Percentiles rank a stretch among this genome's conserved stretches.
These are phyloP conservation scores for Leptodirus hochenwartii DNA, from an alignment of 2,888 invertebrate species.

Conservation along the genomic window DNA sequence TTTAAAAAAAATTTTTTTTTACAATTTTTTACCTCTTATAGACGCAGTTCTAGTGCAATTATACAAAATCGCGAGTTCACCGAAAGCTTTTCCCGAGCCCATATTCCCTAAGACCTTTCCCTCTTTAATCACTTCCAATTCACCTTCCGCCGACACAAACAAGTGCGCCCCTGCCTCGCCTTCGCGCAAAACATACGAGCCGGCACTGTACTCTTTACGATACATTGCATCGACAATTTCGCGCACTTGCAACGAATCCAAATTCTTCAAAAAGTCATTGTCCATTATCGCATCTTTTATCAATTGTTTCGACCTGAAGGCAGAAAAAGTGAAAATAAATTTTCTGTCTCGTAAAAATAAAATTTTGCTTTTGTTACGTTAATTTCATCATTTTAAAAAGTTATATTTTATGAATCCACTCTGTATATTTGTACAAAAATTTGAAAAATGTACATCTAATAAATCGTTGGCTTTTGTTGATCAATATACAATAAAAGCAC, in stretches of 20 bases:
- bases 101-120: slow-evolving; percentile 41
- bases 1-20: too few species aligned
- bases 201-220: slow-evolving; percentile 31
- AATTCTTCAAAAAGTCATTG: slow-evolving; percentile 45
- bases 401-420: too few species aligned
- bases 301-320: slow-evolving; percentile 38
- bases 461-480: too few species aligned
- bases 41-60: slow-evolving; percentile 54
- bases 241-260: slow-evolving; percentile 41
- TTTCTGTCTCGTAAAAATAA: neutral
- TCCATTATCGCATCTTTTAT: slow-evolving; percentile 46
- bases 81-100: slow-evolving; percentile 46
- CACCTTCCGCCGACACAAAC: slow-evolving; percentile 44
- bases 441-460: too few species aligned
- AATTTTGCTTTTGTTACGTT: neutral
- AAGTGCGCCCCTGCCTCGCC: slow-evolving; percentile 44
- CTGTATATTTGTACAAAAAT: too few species aligned
- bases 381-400: slow-evolving; percentile 1
- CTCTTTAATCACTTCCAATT: slow-evolving; percentile 48
- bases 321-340: slow-evolving; percentile 1
- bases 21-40: slow-evolving; percentile 31
- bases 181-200: slow-evolving; percentile 38
- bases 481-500: too few species aligned
- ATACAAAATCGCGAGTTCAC: slow-evolving; percentile 56
- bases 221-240: slow-evolving; percentile 53